A percentile compares a stretch with the other conserved stretches of the same genome.
Conservation (phyloP, 2,797 vertebrate species). For the Schizothorax lantsangensis region DNA sequence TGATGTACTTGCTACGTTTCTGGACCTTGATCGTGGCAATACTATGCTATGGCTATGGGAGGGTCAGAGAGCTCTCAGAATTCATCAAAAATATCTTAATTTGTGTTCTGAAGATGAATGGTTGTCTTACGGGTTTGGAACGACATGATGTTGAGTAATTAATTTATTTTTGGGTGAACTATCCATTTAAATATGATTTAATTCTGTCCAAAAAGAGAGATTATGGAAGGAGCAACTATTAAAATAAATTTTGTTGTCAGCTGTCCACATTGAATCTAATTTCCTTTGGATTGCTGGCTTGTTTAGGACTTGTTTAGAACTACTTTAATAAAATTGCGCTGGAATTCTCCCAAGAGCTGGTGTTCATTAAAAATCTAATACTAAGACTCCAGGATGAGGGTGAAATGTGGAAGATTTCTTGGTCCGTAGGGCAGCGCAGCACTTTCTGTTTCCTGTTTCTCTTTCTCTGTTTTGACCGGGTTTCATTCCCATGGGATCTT, state of each 20-base stretch:
- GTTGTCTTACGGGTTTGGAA: too few species aligned
- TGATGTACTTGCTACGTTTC: too few species aligned
- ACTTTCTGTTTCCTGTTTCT: neutral
- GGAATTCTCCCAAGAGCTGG: neutral
- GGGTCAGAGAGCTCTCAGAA: too few species aligned
- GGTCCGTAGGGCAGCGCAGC: neutral
- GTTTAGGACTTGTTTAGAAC: neutral
- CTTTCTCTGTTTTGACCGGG: neutral
- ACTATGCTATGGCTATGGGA: too few species aligned
- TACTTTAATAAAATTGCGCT: neutral
- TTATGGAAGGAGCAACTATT: neutral
- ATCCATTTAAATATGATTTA: neutral
- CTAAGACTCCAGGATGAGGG: neutral
- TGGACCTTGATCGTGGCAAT: too few species aligned
- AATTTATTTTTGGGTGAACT: too few species aligned
- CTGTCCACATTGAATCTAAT: neutral
- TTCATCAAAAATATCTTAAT: too few species aligned
- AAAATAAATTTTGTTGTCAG: neutral
- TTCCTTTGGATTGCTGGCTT: neutral
- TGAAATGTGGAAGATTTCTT: conserved; percentile 25
- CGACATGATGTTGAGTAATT: too few species aligned
- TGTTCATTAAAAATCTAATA: conserved; percentile 4
- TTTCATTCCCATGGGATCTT: conserved; percentile 7
- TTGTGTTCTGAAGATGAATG: too few species aligned
- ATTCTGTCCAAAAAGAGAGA: neutral